These are phyloP conservation scores for Dasypus novemcinctus DNA, from an alignment of 2,113 vertebrate species.

Conservation along the genomic window DNA sequence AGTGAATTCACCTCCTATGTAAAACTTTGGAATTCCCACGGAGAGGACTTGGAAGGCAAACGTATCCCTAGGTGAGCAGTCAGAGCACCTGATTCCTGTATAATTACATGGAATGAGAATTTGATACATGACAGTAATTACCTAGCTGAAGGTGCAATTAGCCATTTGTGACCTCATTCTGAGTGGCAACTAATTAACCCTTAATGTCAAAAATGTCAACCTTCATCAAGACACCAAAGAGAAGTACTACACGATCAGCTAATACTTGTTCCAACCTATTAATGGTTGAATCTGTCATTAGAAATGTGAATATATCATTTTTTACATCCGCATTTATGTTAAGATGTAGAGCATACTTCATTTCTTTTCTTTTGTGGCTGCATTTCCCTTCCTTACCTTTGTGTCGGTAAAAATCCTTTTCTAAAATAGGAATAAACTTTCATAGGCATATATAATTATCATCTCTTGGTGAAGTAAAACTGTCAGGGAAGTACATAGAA, in stretches of 20 bases:
- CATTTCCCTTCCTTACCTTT: neutral
- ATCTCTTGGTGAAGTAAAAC: neutral
- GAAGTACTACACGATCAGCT: slow-evolving; percentile 73
- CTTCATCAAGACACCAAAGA: slow-evolving; percentile 79
- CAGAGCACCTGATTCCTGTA: slow-evolving; percentile 77
- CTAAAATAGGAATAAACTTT: slow-evolving; percentile 44
- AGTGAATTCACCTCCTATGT: slow-evolving; percentile 68
- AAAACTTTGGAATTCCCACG: slow-evolving; percentile 75
- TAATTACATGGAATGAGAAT: slow-evolving; percentile 80
- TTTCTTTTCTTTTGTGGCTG: slow-evolving; percentile 50
- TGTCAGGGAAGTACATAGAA: neutral
- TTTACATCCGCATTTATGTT: slow-evolving; percentile 60
- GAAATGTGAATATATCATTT: slow-evolving; percentile 73
- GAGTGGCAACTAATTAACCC: slow-evolving; percentile 80
- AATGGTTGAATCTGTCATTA: slow-evolving; percentile 74
- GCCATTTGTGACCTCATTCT: slow-evolving; percentile 80
- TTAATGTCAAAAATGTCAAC: slow-evolving; percentile 81
- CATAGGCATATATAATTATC: neutral
- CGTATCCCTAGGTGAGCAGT: slow-evolving; percentile 69
- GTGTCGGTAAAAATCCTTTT: neutral
- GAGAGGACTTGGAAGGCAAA: slow-evolving; percentile 73
- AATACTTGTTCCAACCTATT: slow-evolving; percentile 76
- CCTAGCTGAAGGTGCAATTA: slow-evolving; percentile 81
- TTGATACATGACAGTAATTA: slow-evolving; percentile 82
- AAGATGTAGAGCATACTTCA: slow-evolving; percentile 31